Evolutionary conservation across 2,797 vertebrate species (phyloP).

Genomic region (Oceanodroma leucorhoa): DNA sequence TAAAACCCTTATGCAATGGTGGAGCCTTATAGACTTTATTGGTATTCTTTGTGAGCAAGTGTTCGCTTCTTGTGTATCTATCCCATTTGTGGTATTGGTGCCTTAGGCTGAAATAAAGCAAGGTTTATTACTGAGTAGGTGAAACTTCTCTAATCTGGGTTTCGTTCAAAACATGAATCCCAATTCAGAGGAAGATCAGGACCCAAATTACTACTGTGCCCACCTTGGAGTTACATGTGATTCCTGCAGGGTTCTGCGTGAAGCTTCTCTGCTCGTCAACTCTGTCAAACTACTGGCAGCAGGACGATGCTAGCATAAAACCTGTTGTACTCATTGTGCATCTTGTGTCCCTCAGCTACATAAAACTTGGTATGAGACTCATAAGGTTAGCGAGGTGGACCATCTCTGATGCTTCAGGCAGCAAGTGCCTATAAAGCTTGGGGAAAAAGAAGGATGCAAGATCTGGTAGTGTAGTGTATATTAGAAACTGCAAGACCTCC

Average conservation of each 20-base stretch:
- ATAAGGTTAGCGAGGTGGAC: not conserved
- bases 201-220: fast-evolving
- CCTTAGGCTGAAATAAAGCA: not conserved
- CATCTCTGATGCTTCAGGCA: not conserved
- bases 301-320: not conserved
- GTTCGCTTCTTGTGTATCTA: not conserved
- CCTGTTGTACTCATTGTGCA: not conserved
- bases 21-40: not conserved
- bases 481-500: not conserved
- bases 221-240: not conserved
- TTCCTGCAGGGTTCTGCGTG: not conserved
- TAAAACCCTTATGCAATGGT: not conserved
- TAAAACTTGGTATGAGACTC: not conserved
- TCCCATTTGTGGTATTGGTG: not conserved
- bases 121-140: not conserved
- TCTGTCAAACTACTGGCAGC: not conserved
- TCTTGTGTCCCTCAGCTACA: not conserved
- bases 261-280: not conserved
- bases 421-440: fast-evolving
- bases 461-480: not conserved
- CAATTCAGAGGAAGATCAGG: not conserved
- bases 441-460: not conserved
- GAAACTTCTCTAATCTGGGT: not conserved
- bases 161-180: not conserved
- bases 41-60: not conserved